A percentile compares a stretch with the other conserved stretches of the same genome.
phyloP scores from a whole-genome alignment of 1,140 invertebrate genomes.

The Drosophila kurseongensis region DNA sequence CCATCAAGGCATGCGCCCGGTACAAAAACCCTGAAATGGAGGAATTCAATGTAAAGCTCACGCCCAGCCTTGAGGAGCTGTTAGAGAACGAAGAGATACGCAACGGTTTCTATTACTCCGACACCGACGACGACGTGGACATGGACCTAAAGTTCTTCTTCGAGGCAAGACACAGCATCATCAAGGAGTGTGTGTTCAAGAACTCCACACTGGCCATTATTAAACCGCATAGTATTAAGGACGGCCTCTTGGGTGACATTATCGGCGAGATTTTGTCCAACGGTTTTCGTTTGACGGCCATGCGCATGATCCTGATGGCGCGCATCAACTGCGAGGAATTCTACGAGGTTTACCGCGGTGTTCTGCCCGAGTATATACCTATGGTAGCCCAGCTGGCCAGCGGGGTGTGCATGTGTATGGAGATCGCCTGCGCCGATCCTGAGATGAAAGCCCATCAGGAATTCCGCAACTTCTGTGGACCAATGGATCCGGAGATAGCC shows the following conservation, averaged over 20 bases:
- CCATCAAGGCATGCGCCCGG: constrained; percentile 73
- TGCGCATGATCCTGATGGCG: constrained; percentile 92
- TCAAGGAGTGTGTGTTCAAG: constrained; percentile 56
- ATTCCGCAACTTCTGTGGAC: constrained; percentile 94
- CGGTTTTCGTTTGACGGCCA: constrained; percentile 91
- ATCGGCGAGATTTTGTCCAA: constrained; percentile 90
- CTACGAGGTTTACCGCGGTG: constrained; percentile 96
- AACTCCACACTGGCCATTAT: constrained; percentile 92
- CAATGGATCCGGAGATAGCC: constrained; percentile 94
- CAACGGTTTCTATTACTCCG: constrained; percentile 91
- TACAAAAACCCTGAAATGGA: constrained; percentile 55
- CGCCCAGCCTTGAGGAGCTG: constrained; percentile 88
- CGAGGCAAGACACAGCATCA: constrained; percentile 67
- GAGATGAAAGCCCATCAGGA: constrained; percentile 86
- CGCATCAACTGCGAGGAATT: constrained; percentile 94
- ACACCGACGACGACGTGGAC: constrained; percentile 86
- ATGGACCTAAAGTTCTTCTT: constrained; percentile 90
- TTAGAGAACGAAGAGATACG: constrained; percentile 90
- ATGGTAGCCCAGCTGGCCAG: constrained; percentile 93
- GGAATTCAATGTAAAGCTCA: constrained; percentile 66
- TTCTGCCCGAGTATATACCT: constrained; percentile 92
- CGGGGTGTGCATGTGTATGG: constrained; percentile 94
- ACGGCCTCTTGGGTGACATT: constrained; percentile 89
- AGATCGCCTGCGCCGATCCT: constrained; percentile 90
- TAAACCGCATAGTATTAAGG: constrained; percentile 95